Evolutionary conservation across 1,140 invertebrate genomes (phyloP).

Genomic region (Trichomalopsis sarcophagae): DNA sequence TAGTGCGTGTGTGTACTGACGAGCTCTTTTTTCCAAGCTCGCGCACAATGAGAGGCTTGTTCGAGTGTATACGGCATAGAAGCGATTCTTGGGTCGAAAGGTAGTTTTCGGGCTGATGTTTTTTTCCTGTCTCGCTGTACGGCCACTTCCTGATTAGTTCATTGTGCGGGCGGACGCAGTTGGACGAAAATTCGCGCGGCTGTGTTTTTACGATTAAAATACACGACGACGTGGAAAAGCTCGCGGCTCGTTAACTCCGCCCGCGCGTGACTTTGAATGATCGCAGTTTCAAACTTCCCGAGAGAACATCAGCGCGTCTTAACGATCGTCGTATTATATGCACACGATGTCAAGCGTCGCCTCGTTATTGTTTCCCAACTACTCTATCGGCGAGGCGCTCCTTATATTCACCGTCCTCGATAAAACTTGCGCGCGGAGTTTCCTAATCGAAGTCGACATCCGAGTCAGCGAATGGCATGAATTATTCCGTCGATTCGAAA

Average conservation of each 20-base stretch:
- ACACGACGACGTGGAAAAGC: too few relatives aligned
- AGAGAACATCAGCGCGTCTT: neutral
- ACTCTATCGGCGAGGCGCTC: constrained; percentile 10
- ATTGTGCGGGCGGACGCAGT: neutral
- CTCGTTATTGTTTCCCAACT: constrained; percentile 24
- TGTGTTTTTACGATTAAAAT: too few relatives aligned
- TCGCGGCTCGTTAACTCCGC: neutral
- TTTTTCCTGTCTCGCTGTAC: neutral
- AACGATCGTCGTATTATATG: neutral
- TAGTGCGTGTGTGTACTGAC: too few relatives aligned
- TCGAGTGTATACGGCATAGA: neutral
- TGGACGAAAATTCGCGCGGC: neutral
- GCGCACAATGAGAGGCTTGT: neutral
- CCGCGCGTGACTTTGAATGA: neutral
- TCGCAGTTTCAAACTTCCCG: neutral
- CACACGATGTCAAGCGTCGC: neutral
- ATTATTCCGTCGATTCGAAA: neutral
- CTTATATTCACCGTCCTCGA: constrained; percentile 20
- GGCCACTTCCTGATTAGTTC: constrained; percentile 7
- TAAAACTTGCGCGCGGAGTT: neutral
- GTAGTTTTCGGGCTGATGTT: neutral
- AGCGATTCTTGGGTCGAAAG: neutral
- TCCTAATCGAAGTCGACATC: neutral
- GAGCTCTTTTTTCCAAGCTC: too few relatives aligned
- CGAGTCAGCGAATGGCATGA: neutral